Evolutionary conservation across 2,797 vertebrate genomes (phyloP).

Genomic region (Galagoides demidoff): DNA sequence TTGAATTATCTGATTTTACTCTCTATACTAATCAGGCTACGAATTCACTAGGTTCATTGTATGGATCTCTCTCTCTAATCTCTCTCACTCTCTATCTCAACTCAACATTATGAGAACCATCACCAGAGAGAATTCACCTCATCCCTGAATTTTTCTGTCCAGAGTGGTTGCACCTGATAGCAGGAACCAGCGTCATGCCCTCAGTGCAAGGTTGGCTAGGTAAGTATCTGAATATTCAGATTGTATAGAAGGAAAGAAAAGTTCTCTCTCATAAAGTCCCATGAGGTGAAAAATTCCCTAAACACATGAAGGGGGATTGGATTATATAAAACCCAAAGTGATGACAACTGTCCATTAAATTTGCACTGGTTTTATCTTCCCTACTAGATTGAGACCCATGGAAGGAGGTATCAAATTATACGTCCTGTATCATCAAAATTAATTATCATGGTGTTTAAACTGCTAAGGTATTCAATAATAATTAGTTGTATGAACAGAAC

Average conservation of each 20-base stretch:
- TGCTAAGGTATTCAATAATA: not conserved
- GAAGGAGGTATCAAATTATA: not conserved
- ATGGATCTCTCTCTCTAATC: not conserved
- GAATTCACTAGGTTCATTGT: not conserved
- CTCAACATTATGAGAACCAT: not conserved
- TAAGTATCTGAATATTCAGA: not conserved
- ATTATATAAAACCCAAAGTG: not conserved
- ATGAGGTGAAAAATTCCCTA: not conserved
- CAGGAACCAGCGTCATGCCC: not conserved
- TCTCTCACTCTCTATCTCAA: no score
- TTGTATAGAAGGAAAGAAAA: not conserved
- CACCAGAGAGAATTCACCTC: not conserved
- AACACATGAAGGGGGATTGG: not conserved
- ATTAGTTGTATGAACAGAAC: not conserved
- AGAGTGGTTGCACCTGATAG: not conserved
- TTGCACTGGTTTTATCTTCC: not conserved
- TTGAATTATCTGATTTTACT: not conserved
- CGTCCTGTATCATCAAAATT: not conserved
- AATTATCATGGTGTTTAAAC: not conserved
- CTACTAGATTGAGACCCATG: not conserved
- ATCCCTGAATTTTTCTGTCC: not conserved
- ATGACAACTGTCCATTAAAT: not conserved
- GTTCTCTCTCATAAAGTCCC: not conserved
- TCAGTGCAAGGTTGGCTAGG: not conserved
- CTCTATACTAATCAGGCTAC: constrained; percentile 11